These are phyloP conservation scores for Gila robusta DNA, from an alignment of 2,797 vertebrate genomes.

Conservation along the genomic window DNA sequence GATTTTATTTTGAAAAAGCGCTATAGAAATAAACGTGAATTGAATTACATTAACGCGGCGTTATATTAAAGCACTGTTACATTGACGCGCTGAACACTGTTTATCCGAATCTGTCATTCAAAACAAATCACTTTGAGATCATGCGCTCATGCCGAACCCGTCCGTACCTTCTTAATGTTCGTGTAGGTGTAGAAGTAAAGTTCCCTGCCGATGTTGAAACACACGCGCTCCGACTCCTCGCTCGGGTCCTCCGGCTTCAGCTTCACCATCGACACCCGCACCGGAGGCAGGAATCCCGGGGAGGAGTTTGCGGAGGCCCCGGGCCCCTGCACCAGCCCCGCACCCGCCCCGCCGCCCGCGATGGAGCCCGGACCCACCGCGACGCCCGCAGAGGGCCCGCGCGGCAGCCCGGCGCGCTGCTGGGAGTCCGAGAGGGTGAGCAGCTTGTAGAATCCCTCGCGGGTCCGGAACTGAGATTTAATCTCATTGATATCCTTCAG, in stretches of 20 bases:
- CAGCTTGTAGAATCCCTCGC: constrained; percentile 93
- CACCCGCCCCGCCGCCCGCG: constrained; percentile 77
- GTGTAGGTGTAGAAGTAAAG: constrained; percentile 92
- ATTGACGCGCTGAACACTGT: too few relatives aligned
- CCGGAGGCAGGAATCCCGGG: constrained; percentile 84
- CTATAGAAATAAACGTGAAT: too few relatives aligned
- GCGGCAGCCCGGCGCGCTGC: constrained; percentile 82
- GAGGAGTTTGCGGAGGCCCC: constrained; percentile 80
- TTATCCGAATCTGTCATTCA: neutral
- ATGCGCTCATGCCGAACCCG: too few relatives aligned
- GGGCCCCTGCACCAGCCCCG: constrained; percentile 82
- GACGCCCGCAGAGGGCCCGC: constrained; percentile 76
- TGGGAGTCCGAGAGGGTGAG: constrained; percentile 89
- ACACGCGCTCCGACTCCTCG: constrained; percentile 89
- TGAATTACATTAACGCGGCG: too few relatives aligned
- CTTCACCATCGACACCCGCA: constrained; percentile 90
- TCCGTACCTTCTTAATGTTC: constrained; percentile 86
- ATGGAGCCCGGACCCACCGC: constrained; percentile 72
- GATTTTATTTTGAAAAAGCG: too few relatives aligned
- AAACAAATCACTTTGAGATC: too few relatives aligned
- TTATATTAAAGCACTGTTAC: too few relatives aligned
- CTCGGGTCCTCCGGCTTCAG: constrained; percentile 85
- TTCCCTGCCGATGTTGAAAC: constrained; percentile 92
- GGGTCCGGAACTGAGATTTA: constrained; percentile 93
- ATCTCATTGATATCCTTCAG: constrained; percentile 89